Percentiles rank a stretch among this genome's conserved stretches.
Conservation (phyloP, 2,888 invertebrate genomes). For the Acanthosepion esculentum region DNA sequence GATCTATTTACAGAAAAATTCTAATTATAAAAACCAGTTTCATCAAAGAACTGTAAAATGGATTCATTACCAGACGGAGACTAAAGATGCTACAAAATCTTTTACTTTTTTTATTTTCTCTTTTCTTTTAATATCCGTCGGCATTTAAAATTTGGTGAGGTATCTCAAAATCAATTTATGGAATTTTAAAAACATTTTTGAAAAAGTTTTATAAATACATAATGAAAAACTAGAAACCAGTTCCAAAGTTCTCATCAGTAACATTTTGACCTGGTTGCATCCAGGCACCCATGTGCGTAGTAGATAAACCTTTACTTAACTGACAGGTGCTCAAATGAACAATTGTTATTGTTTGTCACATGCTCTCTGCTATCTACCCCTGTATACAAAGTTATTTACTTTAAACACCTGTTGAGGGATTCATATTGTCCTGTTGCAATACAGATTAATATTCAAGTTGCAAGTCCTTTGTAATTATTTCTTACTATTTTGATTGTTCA, state of each 20-base stretch:
- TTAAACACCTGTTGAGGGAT: not conserved
- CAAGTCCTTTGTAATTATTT: not conserved
- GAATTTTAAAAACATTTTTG: not conserved
- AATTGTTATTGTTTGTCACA: not conserved
- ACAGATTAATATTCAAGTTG: not conserved
- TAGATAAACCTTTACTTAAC: not conserved
- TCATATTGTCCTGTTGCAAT: not conserved
- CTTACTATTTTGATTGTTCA: not conserved
- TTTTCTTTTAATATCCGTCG: not conserved
- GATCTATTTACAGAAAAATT: not conserved
- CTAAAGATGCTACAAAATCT: not conserved
- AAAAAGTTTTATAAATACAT: not conserved
- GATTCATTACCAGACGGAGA: not conserved
- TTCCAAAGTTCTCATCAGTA: not conserved
- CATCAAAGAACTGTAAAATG: not conserved
- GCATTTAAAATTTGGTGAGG: not conserved
- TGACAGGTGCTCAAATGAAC: too few relatives aligned
- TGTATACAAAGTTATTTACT: not conserved
- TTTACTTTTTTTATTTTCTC: not conserved
- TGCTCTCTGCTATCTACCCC: not conserved
- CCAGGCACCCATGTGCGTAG: not conserved
- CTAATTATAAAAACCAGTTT: not conserved
- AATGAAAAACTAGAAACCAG: not conserved
- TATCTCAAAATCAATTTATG: not conserved
- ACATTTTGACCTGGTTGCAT: too few relatives aligned